Conservation (phyloP, 37 sponge, comb jelly and placozoan genomes). For the Agelas oroides region DNA sequence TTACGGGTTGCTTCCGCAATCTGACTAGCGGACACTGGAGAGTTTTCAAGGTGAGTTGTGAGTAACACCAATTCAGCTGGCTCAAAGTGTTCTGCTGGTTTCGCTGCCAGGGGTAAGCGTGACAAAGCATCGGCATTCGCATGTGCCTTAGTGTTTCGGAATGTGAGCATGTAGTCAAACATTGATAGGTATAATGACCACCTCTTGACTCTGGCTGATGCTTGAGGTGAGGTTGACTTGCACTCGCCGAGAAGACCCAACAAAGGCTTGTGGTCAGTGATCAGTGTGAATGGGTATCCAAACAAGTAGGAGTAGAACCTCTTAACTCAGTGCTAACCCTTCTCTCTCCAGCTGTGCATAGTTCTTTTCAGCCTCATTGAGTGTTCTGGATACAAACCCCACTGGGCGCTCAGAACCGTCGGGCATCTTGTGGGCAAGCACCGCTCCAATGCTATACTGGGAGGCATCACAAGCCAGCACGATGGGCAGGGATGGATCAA, state of each 20-base stretch:
- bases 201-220: constrained; percentile 15
- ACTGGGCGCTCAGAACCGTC: constrained; percentile 20
- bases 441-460: not conserved
- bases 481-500: not conserved
- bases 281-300: constrained; percentile 31
- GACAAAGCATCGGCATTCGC: constrained; percentile 43
- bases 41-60: not conserved
- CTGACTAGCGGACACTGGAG: constrained; percentile 9
- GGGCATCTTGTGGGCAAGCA: no score
- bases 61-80: constrained; percentile 29
- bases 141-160: constrained; percentile 10
- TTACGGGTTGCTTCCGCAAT: not conserved
- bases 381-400: constrained; percentile 19
- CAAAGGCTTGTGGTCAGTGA: constrained; percentile 59
- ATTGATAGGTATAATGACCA: constrained; percentile 26
- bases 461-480: constrained; percentile 17
- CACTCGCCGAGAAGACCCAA: constrained; percentile 8
- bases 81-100: not conserved
- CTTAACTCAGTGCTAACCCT: constrained; percentile 23
- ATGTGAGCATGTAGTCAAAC: constrained; percentile 6
- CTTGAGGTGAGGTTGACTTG: constrained; percentile 18
- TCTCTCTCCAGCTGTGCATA: constrained; percentile 24
- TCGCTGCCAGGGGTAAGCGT: constrained; percentile 11
- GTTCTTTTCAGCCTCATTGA: not conserved
- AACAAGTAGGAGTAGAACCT: not conserved